Conservation (phyloP, 2,113 vertebrate species). For the Pseudopodoces humilis region DNA sequence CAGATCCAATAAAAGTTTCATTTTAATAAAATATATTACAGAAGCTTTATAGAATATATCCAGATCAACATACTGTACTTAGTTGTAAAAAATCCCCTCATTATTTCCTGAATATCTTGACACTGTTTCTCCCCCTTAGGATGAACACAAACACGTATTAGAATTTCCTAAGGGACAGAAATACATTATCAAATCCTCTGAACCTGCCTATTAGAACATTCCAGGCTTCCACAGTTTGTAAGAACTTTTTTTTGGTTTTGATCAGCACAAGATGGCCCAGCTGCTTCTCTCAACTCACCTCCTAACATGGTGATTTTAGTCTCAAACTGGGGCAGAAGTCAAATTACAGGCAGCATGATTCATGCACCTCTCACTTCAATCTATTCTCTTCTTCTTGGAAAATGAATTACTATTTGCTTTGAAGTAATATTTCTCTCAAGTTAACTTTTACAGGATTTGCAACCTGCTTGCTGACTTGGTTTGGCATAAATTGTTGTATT, state of each 20-base stretch:
- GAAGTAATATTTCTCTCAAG: not conserved
- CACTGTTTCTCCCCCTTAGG: not conserved
- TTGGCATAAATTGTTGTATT: not conserved
- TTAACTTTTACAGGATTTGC: constrained; percentile 8
- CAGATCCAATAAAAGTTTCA: not conserved
- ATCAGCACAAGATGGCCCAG: not conserved
- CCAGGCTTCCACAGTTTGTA: not conserved
- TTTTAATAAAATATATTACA: not conserved
- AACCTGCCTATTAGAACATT: not conserved
- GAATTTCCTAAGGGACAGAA: not conserved
- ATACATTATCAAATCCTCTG: not conserved
- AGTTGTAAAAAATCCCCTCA: not conserved
- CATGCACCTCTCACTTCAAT: not conserved
- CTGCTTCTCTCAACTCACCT: not conserved
- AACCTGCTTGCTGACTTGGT: not conserved
- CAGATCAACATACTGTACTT: not conserved
- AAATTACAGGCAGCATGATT: constrained; percentile 22
- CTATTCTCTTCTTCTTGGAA: not conserved
- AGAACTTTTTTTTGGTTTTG: not conserved
- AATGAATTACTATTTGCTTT: not conserved
- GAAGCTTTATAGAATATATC: not conserved
- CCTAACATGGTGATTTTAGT: not conserved
- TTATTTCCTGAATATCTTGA: not conserved
- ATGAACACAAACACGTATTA: not conserved
- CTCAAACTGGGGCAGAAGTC: constrained; percentile 27